Evolutionary conservation across 2,113 vertebrate genomes (phyloP), one percentile per base, ranked within the genome.

Genomic region (Erpornis zantholeuca): DNA sequence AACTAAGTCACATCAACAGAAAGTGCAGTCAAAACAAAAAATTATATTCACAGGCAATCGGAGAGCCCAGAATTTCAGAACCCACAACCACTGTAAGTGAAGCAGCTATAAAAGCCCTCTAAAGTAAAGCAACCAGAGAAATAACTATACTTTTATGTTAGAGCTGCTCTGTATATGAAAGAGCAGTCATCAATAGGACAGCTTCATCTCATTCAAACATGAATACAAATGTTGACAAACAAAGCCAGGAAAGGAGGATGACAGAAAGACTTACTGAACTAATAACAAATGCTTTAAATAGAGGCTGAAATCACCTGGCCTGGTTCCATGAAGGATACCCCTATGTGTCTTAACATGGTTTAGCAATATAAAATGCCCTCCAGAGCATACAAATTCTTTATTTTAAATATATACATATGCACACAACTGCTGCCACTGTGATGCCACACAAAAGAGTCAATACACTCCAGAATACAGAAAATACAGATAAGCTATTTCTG

Each of bases 261-360:
- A 84, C 77, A 88, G 90, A 96, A 97, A 76, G 86, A 92, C 70
- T 88, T 95, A 95, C 92, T 94, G 95, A 96, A 85, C 91, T 84
- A 96, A 90, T 81, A 96, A 94, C 59, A 97, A 98, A 95, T 70
- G 81, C 77, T 96, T 94, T 84, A 97, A 93, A 96, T 12, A 96
- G 93, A 97, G 91, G 96, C 76, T 96, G 93, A 96, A 97, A 96
- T 71, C 94, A 92, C 90, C 96, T 69, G 96, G 97, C 86, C 85
- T 65, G 35, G 52, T 73, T 97, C 93, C 65, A 92, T 59, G 49
- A 90, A 92, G 85, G 13, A 53, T 50, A 92, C 19, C 60, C 95
- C 96, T 88, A 89, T 85, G 92, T 86, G 75, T 80, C 92, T 73
- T 54, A 63, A 88, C 70, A 77, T 54, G 23, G 64, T 96, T 97